phyloP scores from a whole-genome alignment of 2,113 vertebrate genomes.

The Tupaia tana region DNA sequence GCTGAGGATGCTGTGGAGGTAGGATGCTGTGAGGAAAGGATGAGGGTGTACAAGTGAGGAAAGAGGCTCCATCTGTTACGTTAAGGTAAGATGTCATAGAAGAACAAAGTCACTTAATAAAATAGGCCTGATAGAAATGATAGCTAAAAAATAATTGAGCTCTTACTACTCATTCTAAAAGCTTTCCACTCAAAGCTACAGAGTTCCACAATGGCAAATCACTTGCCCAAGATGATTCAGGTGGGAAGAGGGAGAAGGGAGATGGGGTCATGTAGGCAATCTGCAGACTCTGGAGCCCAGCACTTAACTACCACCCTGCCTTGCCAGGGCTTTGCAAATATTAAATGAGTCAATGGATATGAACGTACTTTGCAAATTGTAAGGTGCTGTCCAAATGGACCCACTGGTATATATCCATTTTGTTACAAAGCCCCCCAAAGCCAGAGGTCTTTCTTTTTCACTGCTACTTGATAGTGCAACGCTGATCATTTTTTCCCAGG shows the following conservation, averaged over 20 bases:
- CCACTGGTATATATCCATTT: background rate
- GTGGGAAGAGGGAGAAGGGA: background rate
- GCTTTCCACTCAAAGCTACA: background rate
- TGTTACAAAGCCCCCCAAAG: background rate
- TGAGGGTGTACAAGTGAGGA: background rate
- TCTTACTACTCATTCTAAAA: background rate
- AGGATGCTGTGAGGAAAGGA: background rate
- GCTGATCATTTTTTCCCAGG: conserved; percentile 16
- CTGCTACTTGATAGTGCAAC: background rate
- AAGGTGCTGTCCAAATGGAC: background rate
- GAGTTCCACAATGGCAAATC: background rate
- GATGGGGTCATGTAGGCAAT: background rate
- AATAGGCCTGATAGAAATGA: background rate
- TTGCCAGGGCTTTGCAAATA: background rate
- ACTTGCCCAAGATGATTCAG: background rate
- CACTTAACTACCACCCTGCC: background rate
- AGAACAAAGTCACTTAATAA: conserved; percentile 2
- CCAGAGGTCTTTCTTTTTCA: conserved; percentile 13
- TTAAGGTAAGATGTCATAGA: background rate
- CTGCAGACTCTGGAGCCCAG: background rate
- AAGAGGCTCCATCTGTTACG: background rate
- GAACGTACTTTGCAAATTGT: background rate
- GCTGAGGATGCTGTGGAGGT: background rate
- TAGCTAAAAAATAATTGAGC: background rate
- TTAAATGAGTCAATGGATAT: background rate